Evolutionary conservation across 2,797 vertebrate genomes (phyloP), one percentile per base, ranked within the genome.

Genomic region (Danionella dracula): DNA sequence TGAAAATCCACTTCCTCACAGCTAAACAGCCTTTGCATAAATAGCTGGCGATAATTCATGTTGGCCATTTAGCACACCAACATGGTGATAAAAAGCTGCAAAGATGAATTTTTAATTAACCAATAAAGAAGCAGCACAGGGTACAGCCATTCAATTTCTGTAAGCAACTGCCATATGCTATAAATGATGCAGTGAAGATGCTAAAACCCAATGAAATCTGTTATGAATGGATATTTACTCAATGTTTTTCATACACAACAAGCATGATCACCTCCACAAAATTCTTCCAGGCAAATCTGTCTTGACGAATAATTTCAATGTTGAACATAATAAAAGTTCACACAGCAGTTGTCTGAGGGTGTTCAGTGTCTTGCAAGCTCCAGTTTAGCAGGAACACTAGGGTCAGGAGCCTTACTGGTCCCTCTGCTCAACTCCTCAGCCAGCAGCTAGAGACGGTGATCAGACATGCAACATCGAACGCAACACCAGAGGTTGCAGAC

Each of bases 401-500:
- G 63, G 40, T 55, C 55, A 31, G 35, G 50, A 66, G 63, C 41
- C 16, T 15, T 31, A 9, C 20, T 6, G 41, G 63, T 66, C 56
- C 56, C 66, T 10, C 29, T 16, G 46, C 54, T 21, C 38, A 16
- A 31, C 21, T 19, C 7, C 65, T 59, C 55, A 58, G 34, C 35
- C 35, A 31, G 63, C 21, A 46, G 68, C 46, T 46, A 34, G 44
- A 75, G 65, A 71, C 6, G 29, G 34, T 64, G 76, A 77, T 84
- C 79, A 77, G 76, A 83, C 50, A 75, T 38, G 32, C 67, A 68
- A 61, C 66, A 58, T 63, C 48, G 70, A 41, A 56, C 66, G 61
- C 77, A 77, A 68, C 55, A 66, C 49, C 73, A 76, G 66, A 64
- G 46, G 71, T 75, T 63, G 19, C 57, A 55, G 79, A 71, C 72